Evolutionary conservation across 2,888 invertebrate species (phyloP), one percentile per base, ranked within the genome.

Genomic region (Sarcophaga rosellei): DNA sequence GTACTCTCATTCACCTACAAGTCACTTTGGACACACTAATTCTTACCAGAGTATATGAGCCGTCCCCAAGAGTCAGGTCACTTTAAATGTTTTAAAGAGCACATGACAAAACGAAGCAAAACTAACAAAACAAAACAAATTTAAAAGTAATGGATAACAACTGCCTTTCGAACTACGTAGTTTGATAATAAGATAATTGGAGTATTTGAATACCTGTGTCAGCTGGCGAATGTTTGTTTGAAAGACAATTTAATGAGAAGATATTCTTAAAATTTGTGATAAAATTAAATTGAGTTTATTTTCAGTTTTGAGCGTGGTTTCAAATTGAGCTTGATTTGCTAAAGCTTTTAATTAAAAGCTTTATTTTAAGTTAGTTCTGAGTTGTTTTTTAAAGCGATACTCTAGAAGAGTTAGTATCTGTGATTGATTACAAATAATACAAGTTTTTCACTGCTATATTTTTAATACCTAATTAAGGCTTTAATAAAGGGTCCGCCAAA

Each of bases 281-380:
- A 15, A 47, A 47, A 47, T 47, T 12, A 47, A 47, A 47, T 47
- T 47, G 47, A 47, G 47, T 47, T 35, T 35, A 6, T 35, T 35
- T 35, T 35, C 1, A 25, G 25, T 35, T 35, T 35, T 35, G 35
- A 35, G 35, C 35, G 1, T 35, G 35, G 35, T 65, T 65, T 25
- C 15, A 8, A 72, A 82, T 6, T 35, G 35, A 35, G 77, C 35
- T 21, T 12, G 44, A 53, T 63, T 61, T 59, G 12, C 1, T 44
- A 73, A 73, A 83, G 82, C 82, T 83, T 73, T 83, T 66, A 25
- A 23, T 11, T 45, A 21, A 76, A 82, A 82, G 61, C 72, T 62
- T 17, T 59, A 45, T 15, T 20, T 20, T 47, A 59, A 20, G n/a
- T 25, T 8, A 68, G 68, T 73, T 74, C 68, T 74, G 45, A 65